These are phyloP conservation scores for Clarias platycephalus DNA, from an alignment of 2,797 vertebrate species.

Conservation along the genomic window DNA sequence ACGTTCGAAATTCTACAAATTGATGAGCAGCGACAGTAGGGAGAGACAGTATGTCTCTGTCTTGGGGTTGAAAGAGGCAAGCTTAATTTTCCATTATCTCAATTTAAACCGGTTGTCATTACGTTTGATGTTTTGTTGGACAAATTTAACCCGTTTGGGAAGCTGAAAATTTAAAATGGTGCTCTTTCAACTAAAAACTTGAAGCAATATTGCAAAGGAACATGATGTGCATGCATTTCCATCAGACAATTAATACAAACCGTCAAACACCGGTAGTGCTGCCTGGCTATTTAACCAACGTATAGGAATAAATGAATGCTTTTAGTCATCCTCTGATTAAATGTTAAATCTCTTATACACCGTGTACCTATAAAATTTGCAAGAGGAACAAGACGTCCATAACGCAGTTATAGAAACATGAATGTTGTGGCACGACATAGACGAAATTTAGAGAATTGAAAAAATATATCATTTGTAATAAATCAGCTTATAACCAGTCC, in stretches of 20 bases:
- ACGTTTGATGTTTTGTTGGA: background rate
- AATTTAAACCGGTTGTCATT: too few species aligned
- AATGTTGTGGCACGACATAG: too few species aligned
- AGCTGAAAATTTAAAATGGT: background rate
- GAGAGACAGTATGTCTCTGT: background rate
- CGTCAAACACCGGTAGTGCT: background rate
- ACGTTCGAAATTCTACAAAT: background rate
- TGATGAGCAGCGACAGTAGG: background rate
- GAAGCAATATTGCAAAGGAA: too few species aligned
- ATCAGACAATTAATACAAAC: background rate
- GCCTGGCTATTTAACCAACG: background rate
- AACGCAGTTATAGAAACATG: background rate
- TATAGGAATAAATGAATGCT: background rate
- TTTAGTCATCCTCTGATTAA: background rate
- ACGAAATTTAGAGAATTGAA: too few species aligned
- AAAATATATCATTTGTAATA: too few species aligned
- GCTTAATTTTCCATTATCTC: background rate
- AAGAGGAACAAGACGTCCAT: background rate
- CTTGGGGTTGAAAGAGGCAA: background rate
- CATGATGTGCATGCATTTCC: background rate
- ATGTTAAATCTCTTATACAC: background rate
- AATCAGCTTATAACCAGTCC: too few species aligned
- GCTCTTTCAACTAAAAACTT: background rate
- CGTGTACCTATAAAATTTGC: background rate
- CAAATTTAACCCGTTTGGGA: background rate